phyloP scores from a whole-genome alignment of 1,140 invertebrate species.

The Eueides isabella region DNA sequence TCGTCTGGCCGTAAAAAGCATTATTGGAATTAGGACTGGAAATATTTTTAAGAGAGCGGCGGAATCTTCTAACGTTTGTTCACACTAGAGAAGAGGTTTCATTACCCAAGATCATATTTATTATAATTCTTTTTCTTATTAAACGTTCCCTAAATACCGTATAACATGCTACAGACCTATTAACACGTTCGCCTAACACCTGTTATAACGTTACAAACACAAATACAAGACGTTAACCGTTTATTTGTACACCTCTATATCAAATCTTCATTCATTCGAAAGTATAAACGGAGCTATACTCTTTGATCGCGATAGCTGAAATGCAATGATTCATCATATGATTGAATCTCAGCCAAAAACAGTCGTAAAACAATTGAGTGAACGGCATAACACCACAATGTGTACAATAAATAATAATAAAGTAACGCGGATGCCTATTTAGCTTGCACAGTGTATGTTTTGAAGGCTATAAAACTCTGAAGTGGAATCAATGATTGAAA shows the following conservation, averaged over 20 bases:
- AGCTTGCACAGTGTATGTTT: conserved; percentile 40
- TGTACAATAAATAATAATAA: conserved; percentile 42
- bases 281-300: neutral
- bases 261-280: conserved; percentile 2
- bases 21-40: too few species aligned
- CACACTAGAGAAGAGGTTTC: too few species aligned
- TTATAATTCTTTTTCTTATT: neutral
- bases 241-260: neutral
- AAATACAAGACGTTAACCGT: neutral
- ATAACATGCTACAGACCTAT: neutral
- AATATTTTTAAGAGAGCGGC: too few species aligned
- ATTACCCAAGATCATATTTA: too few species aligned
- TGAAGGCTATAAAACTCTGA: conserved; percentile 36
- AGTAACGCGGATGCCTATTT: conserved; percentile 33
- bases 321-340: conserved; percentile 36
- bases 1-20: too few species aligned
- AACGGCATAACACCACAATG: conserved; percentile 30
- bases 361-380: conserved; percentile 35
- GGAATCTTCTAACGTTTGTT: too few species aligned
- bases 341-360: conserved; percentile 40
- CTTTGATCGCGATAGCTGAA: conserved; percentile 28
- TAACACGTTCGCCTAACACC: neutral
- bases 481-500: conserved; percentile 28
- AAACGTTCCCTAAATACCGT: neutral
- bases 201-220: neutral